Conservation (phyloP, 2,113 vertebrate species). For the Cheilinus undulatus region DNA sequence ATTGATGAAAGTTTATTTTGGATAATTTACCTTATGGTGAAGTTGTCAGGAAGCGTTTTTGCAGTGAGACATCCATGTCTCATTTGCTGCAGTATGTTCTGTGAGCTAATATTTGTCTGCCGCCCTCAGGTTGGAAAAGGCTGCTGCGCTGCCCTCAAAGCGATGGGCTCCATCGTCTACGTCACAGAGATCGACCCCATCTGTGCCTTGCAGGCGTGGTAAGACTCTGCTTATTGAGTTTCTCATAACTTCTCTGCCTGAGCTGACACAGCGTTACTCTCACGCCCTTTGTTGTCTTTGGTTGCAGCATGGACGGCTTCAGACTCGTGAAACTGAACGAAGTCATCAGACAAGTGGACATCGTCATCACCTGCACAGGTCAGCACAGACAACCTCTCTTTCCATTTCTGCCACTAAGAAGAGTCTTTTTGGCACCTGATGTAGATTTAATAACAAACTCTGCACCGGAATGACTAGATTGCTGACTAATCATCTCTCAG, state of each 20-base stretch:
- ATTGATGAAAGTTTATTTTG: no score
- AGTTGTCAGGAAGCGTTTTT: no score
- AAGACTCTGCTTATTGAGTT: slow-evolving; percentile 43
- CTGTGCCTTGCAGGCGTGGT: slow-evolving; percentile 98
- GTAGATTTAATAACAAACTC: not conserved
- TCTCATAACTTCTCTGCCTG: not conserved
- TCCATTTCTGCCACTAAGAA: not conserved
- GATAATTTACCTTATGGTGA: no score
- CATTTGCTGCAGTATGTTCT: not conserved
- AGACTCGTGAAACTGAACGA: slow-evolving; percentile 96
- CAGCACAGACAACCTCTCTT: not conserved
- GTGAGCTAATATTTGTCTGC: not conserved
- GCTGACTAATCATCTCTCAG: not conserved
- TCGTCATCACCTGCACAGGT: slow-evolving; percentile 99
- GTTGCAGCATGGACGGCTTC: slow-evolving; percentile 97
- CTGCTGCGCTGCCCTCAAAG: slow-evolving; percentile 96
- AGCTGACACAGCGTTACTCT: not conserved
- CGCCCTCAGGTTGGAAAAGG: slow-evolving; percentile 92
- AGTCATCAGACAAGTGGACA: slow-evolving; percentile 97
- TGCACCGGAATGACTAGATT: not conserved
- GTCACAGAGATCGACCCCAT: slow-evolving; percentile 99
- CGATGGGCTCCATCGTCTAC: slow-evolving; percentile 98
- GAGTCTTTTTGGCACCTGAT: not conserved
- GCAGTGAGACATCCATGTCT: no score
- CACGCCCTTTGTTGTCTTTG: slow-evolving; percentile 2